Evolutionary conservation across 2,888 invertebrate genomes (phyloP).

Genomic region (Papilio protenor): DNA sequence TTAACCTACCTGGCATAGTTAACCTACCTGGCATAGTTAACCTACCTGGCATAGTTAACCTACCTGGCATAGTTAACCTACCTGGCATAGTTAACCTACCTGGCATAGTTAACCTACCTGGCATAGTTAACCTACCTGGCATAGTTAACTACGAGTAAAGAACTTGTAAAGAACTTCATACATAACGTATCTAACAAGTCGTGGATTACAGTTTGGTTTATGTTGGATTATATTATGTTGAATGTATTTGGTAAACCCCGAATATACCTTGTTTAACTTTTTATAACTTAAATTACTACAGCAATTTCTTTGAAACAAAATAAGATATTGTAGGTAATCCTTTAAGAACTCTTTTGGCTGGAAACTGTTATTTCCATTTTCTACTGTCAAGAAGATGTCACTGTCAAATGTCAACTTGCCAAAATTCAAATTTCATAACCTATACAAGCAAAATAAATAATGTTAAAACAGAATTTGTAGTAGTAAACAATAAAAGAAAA

Average conservation of each 20-base stretch:
- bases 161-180: background rate
- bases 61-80: background rate
- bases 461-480: background rate
- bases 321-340: background rate
- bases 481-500: background rate
- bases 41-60: background rate
- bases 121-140: background rate
- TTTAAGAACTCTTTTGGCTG: background rate
- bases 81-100: background rate
- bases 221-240: background rate
- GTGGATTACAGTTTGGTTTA: background rate
- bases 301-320: background rate
- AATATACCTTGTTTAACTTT: background rate
- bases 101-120: background rate
- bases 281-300: background rate
- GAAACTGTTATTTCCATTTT: background rate
- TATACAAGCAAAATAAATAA: background rate
- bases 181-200: background rate
- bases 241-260: background rate
- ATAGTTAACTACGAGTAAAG: background rate
- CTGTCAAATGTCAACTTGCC: background rate
- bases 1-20: no score
- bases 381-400: background rate
- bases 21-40: background rate
- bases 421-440: background rate